Evolutionary conservation across 2,797 vertebrate genomes (phyloP).

Genomic region (Ceryle rudis): DNA sequence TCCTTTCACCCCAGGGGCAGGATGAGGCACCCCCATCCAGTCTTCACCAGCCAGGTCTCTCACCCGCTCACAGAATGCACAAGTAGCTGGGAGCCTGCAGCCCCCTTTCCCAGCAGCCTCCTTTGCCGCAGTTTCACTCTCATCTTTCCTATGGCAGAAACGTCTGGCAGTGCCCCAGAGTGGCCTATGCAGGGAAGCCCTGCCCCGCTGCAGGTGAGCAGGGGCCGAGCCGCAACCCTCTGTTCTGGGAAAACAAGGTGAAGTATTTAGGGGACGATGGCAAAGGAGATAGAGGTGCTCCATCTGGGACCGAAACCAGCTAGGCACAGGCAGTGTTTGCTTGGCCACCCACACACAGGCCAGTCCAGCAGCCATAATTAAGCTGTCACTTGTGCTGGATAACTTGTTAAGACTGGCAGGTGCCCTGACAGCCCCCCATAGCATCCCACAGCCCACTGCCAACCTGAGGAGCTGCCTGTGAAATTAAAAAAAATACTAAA

Average conservation of each 20-base stretch:
- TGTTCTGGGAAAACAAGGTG: fast-evolving
- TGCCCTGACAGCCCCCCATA: fast-evolving
- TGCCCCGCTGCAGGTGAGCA: too few species aligned
- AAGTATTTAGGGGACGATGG: not conserved
- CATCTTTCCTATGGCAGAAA: not conserved
- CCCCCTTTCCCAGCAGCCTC: not conserved
- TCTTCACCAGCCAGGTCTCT: not conserved
- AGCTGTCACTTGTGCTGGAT: not conserved
- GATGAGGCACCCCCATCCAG: not conserved
- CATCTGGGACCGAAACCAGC: not conserved
- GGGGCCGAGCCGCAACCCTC: not conserved
- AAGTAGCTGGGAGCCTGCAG: fast-evolving
- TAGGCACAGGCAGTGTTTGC: not conserved
- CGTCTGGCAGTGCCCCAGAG: fast-evolving
- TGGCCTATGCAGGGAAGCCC: fast-evolving
- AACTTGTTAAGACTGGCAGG: not conserved
- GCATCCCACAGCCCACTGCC: not conserved
- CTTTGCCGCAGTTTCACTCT: fast-evolving
- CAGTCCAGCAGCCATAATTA: not conserved
- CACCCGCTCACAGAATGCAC: fast-evolving
- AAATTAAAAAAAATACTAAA: not conserved
- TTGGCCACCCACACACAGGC: not conserved
- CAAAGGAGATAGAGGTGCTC: not conserved
- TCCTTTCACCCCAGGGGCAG: not conserved
- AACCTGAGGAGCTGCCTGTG: not conserved